These are phyloP conservation scores for Macrosiphum euphorbiae DNA, from an alignment of 2,888 invertebrate genomes.

Conservation along the genomic window DNA sequence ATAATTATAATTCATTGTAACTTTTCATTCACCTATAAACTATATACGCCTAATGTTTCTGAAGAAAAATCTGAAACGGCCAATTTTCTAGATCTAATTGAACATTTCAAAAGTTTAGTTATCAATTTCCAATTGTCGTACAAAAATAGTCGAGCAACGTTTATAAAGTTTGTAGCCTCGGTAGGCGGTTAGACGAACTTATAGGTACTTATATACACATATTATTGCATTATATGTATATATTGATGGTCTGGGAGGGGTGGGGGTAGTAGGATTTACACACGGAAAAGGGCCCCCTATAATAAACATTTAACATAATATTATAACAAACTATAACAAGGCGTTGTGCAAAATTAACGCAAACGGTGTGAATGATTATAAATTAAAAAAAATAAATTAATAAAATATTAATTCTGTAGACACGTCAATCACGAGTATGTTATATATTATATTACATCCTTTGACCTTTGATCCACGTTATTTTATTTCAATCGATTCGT, in stretches of 20 bases:
- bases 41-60: background rate
- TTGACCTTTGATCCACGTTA: background rate
- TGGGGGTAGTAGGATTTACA: background rate
- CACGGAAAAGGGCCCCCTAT: background rate
- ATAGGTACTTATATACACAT: no score
- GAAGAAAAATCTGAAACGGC: background rate
- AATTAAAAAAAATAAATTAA: no score
- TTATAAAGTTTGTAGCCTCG: background rate
- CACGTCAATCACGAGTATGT: background rate
- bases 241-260: background rate
- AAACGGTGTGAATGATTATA: no score
- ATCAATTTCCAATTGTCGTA: background rate
- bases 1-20: background rate
- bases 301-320: no score
- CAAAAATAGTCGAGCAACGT: background rate
- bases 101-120: background rate
- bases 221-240: background rate
- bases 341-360: no score
- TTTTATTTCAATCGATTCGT: conserved; percentile 4
- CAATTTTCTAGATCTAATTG: background rate
- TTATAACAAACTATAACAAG: background rate
- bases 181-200: background rate
- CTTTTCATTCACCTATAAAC: background rate
- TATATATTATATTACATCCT: background rate
- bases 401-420: no score